A percentile compares a stretch with the other conserved stretches of the same genome.
Evolutionary conservation across 1,140 invertebrate genomes (phyloP).

Genomic region (Copidosoma floridanum): DNA sequence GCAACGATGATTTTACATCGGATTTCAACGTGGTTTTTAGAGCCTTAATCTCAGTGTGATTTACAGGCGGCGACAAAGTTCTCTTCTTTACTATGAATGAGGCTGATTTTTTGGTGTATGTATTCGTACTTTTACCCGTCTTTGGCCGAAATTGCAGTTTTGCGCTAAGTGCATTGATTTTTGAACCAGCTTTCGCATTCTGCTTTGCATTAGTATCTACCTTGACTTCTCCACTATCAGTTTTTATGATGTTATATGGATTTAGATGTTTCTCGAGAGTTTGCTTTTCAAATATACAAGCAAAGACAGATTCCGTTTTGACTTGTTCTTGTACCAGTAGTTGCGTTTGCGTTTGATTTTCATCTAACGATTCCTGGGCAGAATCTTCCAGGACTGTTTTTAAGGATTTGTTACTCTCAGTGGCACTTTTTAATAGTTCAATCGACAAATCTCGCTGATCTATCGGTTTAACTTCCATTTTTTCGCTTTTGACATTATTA

Average conservation of each 20-base stretch:
- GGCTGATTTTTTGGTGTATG: constrained; percentile 45
- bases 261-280: no score
- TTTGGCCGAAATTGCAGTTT: constrained; percentile 54
- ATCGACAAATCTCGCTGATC: constrained; percentile 17
- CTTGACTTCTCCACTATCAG: constrained; percentile 40
- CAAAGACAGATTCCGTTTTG: constrained; percentile 6
- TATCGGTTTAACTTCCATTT: constrained; percentile 18
- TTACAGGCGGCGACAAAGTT: not conserved
- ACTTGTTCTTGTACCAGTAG: constrained; percentile 1
- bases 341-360: constrained; percentile 1
- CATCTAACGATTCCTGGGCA: not conserved
- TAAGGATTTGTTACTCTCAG: constrained; percentile 19
- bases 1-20: constrained; percentile 11
- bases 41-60: constrained; percentile 23
- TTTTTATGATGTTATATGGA: no score
- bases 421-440: constrained; percentile 27
- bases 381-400: not conserved
- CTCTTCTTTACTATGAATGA: constrained; percentile 38
- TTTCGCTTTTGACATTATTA: constrained; percentile 9
- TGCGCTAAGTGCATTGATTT: constrained; percentile 51
- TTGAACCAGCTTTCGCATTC: constrained; percentile 41
- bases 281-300: constrained; percentile 12
- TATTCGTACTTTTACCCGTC: constrained; percentile 48
- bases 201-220: constrained; percentile 27
- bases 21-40: constrained; percentile 21